These are phyloP conservation scores for Calyptomena viridis DNA, from an alignment of 2,113 vertebrate species.

Conservation along the genomic window DNA sequence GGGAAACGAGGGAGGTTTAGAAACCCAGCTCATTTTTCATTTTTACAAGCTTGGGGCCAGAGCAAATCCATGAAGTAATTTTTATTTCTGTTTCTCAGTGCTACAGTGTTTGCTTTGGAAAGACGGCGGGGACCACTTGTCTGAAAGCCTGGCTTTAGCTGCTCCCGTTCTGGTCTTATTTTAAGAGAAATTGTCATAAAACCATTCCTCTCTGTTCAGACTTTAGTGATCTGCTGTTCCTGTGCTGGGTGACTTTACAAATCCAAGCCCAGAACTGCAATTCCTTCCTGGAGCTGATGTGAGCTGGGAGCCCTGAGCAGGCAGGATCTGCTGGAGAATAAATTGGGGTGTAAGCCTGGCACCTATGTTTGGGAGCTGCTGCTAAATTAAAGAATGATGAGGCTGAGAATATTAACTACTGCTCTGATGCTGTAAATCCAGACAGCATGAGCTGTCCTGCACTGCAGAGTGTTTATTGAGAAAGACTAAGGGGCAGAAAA, in stretches of 20 bases:
- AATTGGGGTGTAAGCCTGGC: background rate
- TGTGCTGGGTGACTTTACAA: background rate
- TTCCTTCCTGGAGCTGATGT: background rate
- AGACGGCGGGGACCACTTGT: background rate
- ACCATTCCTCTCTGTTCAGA: background rate
- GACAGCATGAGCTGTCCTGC: background rate
- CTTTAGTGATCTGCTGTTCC: background rate
- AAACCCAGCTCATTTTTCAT: background rate
- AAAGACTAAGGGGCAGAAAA: background rate
- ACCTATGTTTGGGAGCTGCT: background rate
- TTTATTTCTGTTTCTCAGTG: conserved; percentile 14
- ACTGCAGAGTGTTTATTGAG: background rate
- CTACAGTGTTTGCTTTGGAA: conserved; percentile 13
- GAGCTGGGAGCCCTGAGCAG: background rate
- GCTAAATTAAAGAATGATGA: background rate
- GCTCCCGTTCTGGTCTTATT: background rate
- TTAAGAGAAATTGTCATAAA: background rate
- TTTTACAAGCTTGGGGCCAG: conserved; percentile 4
- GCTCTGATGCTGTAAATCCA: background rate
- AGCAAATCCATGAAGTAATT: conserved; percentile 23
- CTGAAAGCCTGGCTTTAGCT: background rate
- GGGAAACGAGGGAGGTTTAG: background rate
- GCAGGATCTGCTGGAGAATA: background rate
- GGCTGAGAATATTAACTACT: background rate
- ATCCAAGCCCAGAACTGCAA: background rate